Evolutionary conservation across 2,888 invertebrate genomes (phyloP).

Genomic region (Microplitis deprimator): DNA sequence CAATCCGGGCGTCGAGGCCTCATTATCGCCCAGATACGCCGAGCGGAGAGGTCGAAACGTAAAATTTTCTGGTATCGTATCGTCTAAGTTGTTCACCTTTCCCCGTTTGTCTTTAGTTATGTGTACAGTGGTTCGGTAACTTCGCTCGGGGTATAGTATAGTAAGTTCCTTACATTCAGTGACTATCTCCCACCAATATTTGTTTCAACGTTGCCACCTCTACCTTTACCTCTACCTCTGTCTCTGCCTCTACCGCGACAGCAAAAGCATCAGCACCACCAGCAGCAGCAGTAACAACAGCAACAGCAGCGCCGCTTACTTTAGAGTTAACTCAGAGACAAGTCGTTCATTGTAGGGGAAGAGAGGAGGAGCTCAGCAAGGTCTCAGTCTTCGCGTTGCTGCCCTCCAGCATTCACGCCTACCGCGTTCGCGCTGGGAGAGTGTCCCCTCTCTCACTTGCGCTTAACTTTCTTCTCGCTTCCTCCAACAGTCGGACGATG

Average conservation of each 20-base stretch:
- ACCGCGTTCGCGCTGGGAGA: conserved; percentile 61
- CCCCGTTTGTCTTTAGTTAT: not conserved
- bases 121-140: too few species aligned
- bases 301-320: conserved; percentile 42
- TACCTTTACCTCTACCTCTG: conserved; percentile 10
- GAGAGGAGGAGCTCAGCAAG: conserved; percentile 66
- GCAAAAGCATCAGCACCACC: not conserved
- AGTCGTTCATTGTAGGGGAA: conserved; percentile 59
- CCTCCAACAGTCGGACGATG: conserved; percentile 37
- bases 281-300: conserved; percentile 8
- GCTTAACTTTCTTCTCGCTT: conserved; percentile 23
- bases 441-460: conserved; percentile 38
- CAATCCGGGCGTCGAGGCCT: conserved; percentile 69
- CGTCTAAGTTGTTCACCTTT: conserved; percentile 17
- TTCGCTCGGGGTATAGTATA: too few species aligned
- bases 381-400: conserved; percentile 69
- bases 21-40: conserved; percentile 67
- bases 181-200: too few species aligned
- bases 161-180: too few species aligned
- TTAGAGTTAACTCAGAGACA: conserved; percentile 38
- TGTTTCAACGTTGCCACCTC: conserved; percentile 9
- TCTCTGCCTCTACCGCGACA: too few species aligned
- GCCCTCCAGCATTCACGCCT: conserved; percentile 71
- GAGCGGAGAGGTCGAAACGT: conserved; percentile 58
- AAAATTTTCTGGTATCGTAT: not conserved